Percentiles rank a stretch among this genome's conserved stretches.
Conservation (phyloP, 2,113 vertebrate genomes). For the Brachionichthys hirsutus region DNA sequence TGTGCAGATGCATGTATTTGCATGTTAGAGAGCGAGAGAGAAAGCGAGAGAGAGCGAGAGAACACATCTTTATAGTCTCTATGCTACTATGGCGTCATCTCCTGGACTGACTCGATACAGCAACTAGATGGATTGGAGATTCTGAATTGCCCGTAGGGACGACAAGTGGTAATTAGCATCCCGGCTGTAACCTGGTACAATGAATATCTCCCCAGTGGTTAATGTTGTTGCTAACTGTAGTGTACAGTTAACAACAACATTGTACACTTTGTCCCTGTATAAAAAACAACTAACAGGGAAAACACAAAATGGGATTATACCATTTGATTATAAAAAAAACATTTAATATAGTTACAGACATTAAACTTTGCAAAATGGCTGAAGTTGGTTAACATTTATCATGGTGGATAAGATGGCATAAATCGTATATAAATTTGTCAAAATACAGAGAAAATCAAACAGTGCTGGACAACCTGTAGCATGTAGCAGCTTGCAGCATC, state of each 20-base stretch:
- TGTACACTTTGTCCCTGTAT: too few relatives aligned
- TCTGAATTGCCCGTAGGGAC: too few relatives aligned
- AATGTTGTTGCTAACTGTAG: too few relatives aligned
- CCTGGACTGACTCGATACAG: too few relatives aligned
- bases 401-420: slow-evolving; percentile 30
- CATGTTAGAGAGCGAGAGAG: neutral
- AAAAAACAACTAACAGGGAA: neutral
- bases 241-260: too few relatives aligned
- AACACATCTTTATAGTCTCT: slow-evolving; percentile 17
- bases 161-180: too few relatives aligned
- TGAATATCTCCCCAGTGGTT: too few relatives aligned
- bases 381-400: slow-evolving; percentile 39
- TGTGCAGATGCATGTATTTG: neutral
- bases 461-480: slow-evolving; percentile 55
- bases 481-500: slow-evolving; percentile 64
- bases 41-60: slow-evolving; percentile 30
- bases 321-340: slow-evolving; percentile 7
- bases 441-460: slow-evolving; percentile 37
- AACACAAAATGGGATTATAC: neutral
- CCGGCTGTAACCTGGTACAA: too few relatives aligned
- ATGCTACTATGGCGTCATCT: slow-evolving; percentile 71
- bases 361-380: slow-evolving; percentile 24
- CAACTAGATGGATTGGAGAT: too few relatives aligned
- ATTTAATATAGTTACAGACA: slow-evolving; percentile 49
- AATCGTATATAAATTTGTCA: slow-evolving; percentile 29